Evolutionary conservation across 2,888 invertebrate genomes (phyloP).

Genomic region (Troglohyphantes excavatus): DNA sequence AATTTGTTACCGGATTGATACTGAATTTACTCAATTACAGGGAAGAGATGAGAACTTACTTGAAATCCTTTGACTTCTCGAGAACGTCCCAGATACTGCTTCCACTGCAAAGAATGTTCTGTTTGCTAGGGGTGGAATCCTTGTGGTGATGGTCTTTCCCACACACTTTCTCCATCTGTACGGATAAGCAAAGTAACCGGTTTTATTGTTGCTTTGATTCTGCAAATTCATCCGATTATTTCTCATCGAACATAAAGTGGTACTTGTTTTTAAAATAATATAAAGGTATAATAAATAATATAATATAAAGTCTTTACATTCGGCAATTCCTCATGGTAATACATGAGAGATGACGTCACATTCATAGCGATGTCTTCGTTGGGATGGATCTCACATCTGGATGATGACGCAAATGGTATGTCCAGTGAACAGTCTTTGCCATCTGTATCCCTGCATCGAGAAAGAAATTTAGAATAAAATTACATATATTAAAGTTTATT

Average conservation of each 20-base stretch:
- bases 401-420: not conserved
- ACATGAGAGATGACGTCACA: constrained; percentile 60
- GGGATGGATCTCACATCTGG: not conserved
- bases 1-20: too few relatives aligned
- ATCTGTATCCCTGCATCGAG: not conserved
- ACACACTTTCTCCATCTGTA: constrained; percentile 57
- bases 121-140: constrained; percentile 82
- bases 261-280: not conserved
- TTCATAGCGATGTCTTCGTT: constrained; percentile 2
- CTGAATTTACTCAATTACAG: too few relatives aligned
- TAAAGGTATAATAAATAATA: not conserved
- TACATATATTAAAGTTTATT: not conserved
- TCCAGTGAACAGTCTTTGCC: constrained; percentile 22
- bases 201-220: too few relatives aligned
- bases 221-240: too few relatives aligned
- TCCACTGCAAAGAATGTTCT: constrained; percentile 82
- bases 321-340: constrained; percentile 29
- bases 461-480: not conserved
- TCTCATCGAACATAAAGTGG: too few relatives aligned
- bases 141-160: constrained; percentile 81
- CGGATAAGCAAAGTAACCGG: too few relatives aligned
- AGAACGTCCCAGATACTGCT: constrained; percentile 82
- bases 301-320: constrained; percentile 22
- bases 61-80: constrained; percentile 75
- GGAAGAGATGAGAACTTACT: too few relatives aligned